These are phyloP conservation scores for Natrix natrix DNA, from an alignment of 2,797 vertebrate species.

Conservation along the genomic window DNA sequence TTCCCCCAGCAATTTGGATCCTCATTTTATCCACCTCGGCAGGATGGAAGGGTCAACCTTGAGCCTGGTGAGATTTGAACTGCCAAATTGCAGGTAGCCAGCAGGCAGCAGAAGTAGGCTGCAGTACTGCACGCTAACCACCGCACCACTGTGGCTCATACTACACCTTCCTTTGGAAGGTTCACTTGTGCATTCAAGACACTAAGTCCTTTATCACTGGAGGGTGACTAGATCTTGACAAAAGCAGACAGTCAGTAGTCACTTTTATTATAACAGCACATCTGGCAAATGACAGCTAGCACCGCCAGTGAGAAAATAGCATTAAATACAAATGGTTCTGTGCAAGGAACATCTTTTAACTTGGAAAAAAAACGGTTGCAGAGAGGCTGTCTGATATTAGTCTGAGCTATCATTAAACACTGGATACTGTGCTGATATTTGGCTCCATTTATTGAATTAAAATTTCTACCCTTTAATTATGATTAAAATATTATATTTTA, in stretches of 20 bases:
- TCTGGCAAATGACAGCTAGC: slow-evolving; percentile 79
- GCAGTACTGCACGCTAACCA: too few relatives aligned
- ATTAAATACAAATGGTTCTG: not conserved
- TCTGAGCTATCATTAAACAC: not conserved
- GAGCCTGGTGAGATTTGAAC: too few relatives aligned
- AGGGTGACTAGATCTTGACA: slow-evolving; percentile 59
- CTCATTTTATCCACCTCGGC: too few relatives aligned
- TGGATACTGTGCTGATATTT: not conserved
- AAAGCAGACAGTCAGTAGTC: slow-evolving; percentile 66
- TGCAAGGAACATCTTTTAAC: not conserved
- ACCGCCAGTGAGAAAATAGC: slow-evolving; percentile 76
- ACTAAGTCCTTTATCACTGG: slow-evolving; percentile 47
- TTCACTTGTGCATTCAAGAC: slow-evolving; percentile 70
- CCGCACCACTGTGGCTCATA: too few relatives aligned
- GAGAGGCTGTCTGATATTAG: not conserved
- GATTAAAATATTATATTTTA: not conserved
- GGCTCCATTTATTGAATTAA: not conserved
- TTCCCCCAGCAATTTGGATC: too few relatives aligned
- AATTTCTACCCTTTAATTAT: not conserved
- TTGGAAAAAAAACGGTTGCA: not conserved
- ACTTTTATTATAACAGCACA: slow-evolving; percentile 66
- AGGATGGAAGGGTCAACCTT: too few relatives aligned
- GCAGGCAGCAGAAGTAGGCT: too few relatives aligned
- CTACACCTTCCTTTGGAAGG: too few relatives aligned
- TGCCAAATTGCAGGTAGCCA: too few relatives aligned